phyloP scores from a whole-genome alignment of 2,113 vertebrate species.

The Tragelaphus strepsiceros region DNA sequence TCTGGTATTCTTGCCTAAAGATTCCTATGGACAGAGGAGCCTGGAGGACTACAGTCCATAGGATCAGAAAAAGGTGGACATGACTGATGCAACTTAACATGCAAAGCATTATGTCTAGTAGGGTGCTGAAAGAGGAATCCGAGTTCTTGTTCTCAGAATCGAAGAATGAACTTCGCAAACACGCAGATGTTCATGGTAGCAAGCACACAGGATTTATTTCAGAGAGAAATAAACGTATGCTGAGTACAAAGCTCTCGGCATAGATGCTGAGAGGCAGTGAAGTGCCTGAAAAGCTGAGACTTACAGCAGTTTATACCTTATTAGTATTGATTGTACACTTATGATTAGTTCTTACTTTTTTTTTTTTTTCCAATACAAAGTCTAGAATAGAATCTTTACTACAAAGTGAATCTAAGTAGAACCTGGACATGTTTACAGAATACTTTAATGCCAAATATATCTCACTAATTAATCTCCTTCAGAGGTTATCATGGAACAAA shows the following conservation, averaged over 20 bases:
- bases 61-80: not conserved
- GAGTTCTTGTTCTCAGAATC: not conserved
- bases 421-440: not conserved
- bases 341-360: not conserved
- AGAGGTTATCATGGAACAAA: not conserved
- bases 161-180: not conserved
- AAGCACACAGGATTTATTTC: not conserved
- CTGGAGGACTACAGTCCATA: not conserved
- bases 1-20: not conserved
- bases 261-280: not conserved
- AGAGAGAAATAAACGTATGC: not conserved
- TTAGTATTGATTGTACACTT: not conserved
- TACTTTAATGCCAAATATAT: not conserved
- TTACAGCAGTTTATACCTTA: not conserved
- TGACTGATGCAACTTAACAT: not conserved
- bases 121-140: not conserved
- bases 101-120: not conserved
- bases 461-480: not conserved
- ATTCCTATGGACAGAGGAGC: not conserved
- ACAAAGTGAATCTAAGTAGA: not conserved
- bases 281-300: not conserved
- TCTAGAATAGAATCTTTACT: not conserved
- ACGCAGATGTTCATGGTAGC: not conserved
- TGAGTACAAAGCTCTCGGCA: not conserved
- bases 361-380: not conserved